Conservation (phyloP, 1,140 invertebrate genomes). For the Cherax destructor region DNA sequence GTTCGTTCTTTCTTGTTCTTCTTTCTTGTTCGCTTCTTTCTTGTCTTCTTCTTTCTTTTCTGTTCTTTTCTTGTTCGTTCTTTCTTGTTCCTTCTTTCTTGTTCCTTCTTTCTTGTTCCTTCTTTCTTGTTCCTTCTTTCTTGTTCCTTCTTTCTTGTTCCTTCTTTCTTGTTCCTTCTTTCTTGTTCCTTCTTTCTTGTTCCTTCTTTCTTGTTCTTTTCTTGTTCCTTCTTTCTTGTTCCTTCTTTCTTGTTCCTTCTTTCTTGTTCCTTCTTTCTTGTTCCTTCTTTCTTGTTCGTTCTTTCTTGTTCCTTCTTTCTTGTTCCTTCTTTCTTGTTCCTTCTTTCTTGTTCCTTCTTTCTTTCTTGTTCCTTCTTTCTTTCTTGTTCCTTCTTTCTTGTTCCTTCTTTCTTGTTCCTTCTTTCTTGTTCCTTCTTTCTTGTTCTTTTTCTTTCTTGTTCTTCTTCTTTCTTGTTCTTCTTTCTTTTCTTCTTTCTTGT, state of each 20-base stretch:
- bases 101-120: no score
- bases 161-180: neutral
- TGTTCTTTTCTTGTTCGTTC: no score
- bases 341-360: neutral
- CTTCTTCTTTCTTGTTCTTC: neutral
- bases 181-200: neutral
- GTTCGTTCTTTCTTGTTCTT: no score
- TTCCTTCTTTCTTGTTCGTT: neutral
- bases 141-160: neutral
- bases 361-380: neutral
- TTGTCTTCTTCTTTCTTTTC: no score
- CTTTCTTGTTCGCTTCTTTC: no score
- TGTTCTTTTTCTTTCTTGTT: neutral
- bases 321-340: neutral
- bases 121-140: neutral
- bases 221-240: neutral
- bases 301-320: no score
- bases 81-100: no score
- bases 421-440: constrained; percentile 6
- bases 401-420: neutral
- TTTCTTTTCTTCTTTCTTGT: neutral
- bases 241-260: neutral
- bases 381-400: neutral
- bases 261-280: neutral
- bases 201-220: neutral